phyloP scores from a whole-genome alignment of 2,113 vertebrate genomes.

The Myotis brandtii region DNA sequence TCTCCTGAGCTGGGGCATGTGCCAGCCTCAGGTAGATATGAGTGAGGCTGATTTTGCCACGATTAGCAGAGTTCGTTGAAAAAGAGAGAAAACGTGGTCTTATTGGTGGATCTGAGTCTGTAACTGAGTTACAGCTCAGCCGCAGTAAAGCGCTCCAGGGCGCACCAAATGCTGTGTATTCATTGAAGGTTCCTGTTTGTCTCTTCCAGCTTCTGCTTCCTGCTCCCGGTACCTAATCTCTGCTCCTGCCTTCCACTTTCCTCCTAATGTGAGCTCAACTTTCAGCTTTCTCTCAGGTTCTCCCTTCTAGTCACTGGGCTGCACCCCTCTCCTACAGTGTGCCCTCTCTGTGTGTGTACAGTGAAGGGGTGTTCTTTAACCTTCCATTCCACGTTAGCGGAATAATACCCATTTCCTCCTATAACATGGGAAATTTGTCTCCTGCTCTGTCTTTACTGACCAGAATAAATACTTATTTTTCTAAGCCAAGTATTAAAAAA shows the following conservation, averaged over 20 bases:
- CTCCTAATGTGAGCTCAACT: slow-evolving; percentile 89
- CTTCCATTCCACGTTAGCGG: slow-evolving; percentile 52
- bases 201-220: slow-evolving; percentile 92
- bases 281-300: slow-evolving; percentile 84
- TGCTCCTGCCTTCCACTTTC: slow-evolving; percentile 90
- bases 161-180: slow-evolving; percentile 68
- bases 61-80: not conserved
- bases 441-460: not conserved
- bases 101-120: not conserved
- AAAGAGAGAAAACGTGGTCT: slow-evolving; percentile 26
- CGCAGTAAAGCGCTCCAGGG: not conserved
- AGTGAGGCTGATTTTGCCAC: not conserved
- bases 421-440: slow-evolving; percentile 70
- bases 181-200: slow-evolving; percentile 88
- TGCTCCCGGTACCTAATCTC: slow-evolving; percentile 90
- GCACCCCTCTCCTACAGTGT: slow-evolving; percentile 73
- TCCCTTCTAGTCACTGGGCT: slow-evolving; percentile 74
- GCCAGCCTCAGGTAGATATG: slow-evolving; percentile 13
- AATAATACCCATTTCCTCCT: slow-evolving; percentile 54
- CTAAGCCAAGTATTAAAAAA: slow-evolving; percentile 34
- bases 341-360: slow-evolving; percentile 48
- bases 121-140: not conserved
- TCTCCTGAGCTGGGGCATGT: not conserved
- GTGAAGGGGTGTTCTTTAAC: slow-evolving; percentile 65
- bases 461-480: slow-evolving; percentile 12